phyloP scores from a whole-genome alignment of 2,888 invertebrate species.

The Exephanes ischioxanthus region DNA sequence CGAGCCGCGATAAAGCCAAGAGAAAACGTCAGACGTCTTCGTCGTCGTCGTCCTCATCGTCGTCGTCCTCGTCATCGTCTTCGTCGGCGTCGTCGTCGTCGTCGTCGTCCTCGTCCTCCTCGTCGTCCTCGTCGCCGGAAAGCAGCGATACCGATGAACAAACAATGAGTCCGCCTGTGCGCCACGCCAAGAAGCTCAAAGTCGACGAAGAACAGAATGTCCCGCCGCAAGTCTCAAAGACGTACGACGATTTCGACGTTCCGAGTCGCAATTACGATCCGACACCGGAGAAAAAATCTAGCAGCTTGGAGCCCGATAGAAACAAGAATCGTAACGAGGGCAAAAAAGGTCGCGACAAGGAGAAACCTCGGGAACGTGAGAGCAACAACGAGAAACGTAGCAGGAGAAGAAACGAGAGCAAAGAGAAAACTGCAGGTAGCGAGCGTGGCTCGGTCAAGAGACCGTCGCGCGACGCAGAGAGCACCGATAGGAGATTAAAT shows the following conservation, averaged over 20 bases:
- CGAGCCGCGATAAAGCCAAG: constrained; percentile 44
- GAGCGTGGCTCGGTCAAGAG: background rate
- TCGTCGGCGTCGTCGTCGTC: constrained; percentile 37
- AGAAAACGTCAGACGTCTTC: constrained; percentile 55
- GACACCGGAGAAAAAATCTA: constrained; percentile 43
- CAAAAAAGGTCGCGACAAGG: background rate
- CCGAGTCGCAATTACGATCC: constrained; percentile 63
- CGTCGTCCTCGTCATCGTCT: constrained; percentile 45
- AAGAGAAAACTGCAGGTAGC: background rate
- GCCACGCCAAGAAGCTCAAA: constrained; percentile 37
- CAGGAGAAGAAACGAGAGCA: constrained; percentile 25
- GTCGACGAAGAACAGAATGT: background rate
- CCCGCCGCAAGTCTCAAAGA: constrained; percentile 38
- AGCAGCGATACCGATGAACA: constrained; percentile 46
- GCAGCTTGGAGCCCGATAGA: background rate
- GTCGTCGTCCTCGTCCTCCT: constrained; percentile 45
- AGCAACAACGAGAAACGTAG: constrained; percentile 21
- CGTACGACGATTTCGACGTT: constrained; percentile 62
- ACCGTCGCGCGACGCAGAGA: background rate
- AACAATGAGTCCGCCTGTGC: constrained; percentile 18
- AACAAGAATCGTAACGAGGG: background rate
- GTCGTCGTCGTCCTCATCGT: constrained; percentile 47
- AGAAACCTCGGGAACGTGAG: background rate
- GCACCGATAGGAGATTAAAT: background rate
- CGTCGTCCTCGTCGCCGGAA: constrained; percentile 57